A percentile compares a stretch with the other conserved stretches of the same genome.
These are phyloP conservation scores for Phlogophora meticulosa DNA, from an alignment of 2,888 invertebrate genomes.

Conservation along the genomic window DNA sequence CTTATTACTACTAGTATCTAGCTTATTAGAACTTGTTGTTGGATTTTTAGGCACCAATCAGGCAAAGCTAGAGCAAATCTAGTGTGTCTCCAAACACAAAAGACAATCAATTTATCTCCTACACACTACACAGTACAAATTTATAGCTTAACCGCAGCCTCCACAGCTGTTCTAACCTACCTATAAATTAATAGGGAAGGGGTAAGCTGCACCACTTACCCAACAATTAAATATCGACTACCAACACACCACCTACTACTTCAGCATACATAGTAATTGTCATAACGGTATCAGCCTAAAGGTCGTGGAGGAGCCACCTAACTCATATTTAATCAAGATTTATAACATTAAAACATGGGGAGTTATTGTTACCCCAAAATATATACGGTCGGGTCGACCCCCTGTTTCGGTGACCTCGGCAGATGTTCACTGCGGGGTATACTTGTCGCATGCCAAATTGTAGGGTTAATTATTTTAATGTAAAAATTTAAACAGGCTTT, in stretches of 20 bases:
- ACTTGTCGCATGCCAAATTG: constrained; percentile 72
- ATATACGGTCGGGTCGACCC: constrained; percentile 63
- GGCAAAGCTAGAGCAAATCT: neutral
- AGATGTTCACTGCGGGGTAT: constrained; percentile 68
- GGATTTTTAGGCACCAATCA: neutral
- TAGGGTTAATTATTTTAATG: constrained; percentile 71
- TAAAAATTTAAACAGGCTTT: constrained; percentile 44
- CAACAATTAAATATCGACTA: constrained; percentile 33
- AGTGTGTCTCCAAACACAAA: neutral
- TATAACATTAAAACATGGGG: constrained; percentile 75
- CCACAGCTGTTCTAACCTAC: constrained; percentile 31
- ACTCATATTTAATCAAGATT: constrained; percentile 85
- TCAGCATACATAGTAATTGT: constrained; percentile 24
- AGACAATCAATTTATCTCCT: neutral
- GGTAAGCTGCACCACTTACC: constrained; percentile 11
- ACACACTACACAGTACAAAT: constrained; percentile 18
- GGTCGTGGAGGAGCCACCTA: constrained; percentile 59
- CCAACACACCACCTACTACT: constrained; percentile 17
- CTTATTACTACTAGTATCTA: no score
- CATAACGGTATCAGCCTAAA: constrained; percentile 11
- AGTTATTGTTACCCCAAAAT: constrained; percentile 71
- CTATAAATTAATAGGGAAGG: constrained; percentile 19
- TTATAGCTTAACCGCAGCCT: constrained; percentile 22
- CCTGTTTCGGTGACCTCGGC: constrained; percentile 66
- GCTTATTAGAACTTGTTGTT: no score